Percentiles rank a stretch among this genome's conserved stretches.
phyloP scores from a whole-genome alignment of 2,888 invertebrate species.

The Hyposoter dolosus region DNA sequence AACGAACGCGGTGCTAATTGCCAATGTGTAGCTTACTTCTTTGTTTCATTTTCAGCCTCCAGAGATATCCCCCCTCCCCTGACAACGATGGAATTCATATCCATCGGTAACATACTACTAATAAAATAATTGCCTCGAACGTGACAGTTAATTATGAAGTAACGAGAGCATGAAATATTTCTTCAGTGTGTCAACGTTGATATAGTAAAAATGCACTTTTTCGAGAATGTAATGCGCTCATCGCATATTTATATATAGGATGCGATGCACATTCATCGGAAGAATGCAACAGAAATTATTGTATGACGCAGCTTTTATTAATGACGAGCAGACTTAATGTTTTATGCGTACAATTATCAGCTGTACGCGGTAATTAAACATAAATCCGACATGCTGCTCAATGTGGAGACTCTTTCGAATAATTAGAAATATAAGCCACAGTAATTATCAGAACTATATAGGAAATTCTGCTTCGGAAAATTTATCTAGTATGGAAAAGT shows the following conservation, averaged over 20 bases:
- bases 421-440: neutral
- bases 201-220: slow-evolving; percentile 7
- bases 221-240: neutral
- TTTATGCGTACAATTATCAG: slow-evolving; percentile 5
- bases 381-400: neutral
- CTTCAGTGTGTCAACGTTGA: neutral
- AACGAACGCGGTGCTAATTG: slow-evolving; percentile 40
- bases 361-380: neutral
- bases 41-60: neutral
- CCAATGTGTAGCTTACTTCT: neutral
- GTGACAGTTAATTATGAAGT: slow-evolving; percentile 45
- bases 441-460: neutral
- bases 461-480: neutral
- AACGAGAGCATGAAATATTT: slow-evolving; percentile 27
- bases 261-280: neutral
- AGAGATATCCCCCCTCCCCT: neutral
- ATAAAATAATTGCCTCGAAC: slow-evolving; percentile 37
- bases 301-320: slow-evolving; percentile 39
- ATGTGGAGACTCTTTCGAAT: neutral
- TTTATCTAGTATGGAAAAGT: neutral
- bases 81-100: slow-evolving; percentile 1
- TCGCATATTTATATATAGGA: slow-evolving; percentile 33
- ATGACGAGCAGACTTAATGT: slow-evolving; percentile 29
- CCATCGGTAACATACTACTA: neutral
- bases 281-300: slow-evolving; percentile 40